These are phyloP conservation scores for Smutsia gigantea DNA, from an alignment of 2,797 vertebrate species.

Conservation along the genomic window DNA sequence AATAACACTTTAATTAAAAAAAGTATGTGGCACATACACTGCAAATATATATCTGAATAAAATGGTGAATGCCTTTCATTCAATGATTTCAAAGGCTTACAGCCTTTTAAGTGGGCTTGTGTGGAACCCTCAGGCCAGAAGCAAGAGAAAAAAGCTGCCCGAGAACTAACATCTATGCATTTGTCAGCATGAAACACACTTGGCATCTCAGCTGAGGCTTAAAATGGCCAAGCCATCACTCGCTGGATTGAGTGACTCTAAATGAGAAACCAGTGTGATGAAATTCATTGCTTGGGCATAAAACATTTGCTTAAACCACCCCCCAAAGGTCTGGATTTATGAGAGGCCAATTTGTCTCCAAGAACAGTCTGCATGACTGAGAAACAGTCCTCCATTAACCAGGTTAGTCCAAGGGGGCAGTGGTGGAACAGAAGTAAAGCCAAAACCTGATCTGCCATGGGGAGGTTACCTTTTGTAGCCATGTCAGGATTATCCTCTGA, in stretches of 20 bases:
- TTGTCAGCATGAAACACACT: background rate
- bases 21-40: background rate
- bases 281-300: slow-evolving; percentile 26
- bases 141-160: background rate
- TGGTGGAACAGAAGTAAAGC: background rate
- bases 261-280: background rate
- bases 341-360: background rate
- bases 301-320: background rate
- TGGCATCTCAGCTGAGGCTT: slow-evolving; percentile 19
- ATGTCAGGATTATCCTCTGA: background rate
- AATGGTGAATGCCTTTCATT: background rate
- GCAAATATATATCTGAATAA: background rate
- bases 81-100: background rate
- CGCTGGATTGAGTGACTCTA: background rate
- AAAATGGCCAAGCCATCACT: background rate
- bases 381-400: background rate
- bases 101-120: background rate
- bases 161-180: background rate
- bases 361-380: background rate
- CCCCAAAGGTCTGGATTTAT: slow-evolving; percentile 2
- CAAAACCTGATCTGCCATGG: background rate
- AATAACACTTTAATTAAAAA: background rate
- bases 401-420: background rate
- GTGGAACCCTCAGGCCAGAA: background rate
- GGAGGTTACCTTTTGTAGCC: background rate